These are phyloP conservation scores for Callospermophilus lateralis DNA, from an alignment of 2,113 vertebrate genomes.

Conservation along the genomic window DNA sequence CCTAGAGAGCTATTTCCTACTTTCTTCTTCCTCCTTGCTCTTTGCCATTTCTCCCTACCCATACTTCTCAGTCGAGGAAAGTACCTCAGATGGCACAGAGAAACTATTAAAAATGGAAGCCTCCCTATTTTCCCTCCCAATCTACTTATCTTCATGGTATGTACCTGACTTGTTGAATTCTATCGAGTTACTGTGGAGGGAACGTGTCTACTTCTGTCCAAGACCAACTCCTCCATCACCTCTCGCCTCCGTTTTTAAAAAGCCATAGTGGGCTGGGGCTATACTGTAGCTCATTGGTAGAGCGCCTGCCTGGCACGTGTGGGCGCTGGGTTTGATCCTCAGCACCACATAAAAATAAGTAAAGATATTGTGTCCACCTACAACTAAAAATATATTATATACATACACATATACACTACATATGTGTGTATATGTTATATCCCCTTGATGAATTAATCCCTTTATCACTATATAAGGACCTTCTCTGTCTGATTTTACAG, in stretches of 20 bases:
- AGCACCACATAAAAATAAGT: too few species aligned
- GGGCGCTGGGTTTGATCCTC: too few species aligned
- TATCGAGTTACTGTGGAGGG: neutral
- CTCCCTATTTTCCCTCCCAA: neutral
- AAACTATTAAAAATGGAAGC: neutral
- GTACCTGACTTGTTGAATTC: too few species aligned
- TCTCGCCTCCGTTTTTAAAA: too few species aligned
- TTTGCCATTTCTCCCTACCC: neutral
- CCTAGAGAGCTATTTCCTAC: neutral
- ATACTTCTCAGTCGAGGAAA: neutral
- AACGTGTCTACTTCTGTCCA: neutral
- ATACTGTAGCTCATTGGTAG: too few species aligned
- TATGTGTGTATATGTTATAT: neutral
- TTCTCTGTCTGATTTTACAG: neutral
- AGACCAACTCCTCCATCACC: neutral
- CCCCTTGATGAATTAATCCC: neutral
- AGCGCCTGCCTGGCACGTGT: too few species aligned
- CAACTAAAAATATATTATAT: too few species aligned
- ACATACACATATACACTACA: too few species aligned
- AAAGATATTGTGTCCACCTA: too few species aligned
- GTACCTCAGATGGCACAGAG: neutral
- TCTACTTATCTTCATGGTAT: neutral
- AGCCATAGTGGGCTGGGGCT: too few species aligned
- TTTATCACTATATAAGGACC: neutral
- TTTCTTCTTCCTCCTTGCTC: neutral